Evolutionary conservation across 2,797 vertebrate species (phyloP), one percentile per base, ranked within the genome.

Genomic region (Rhabdomys pumilio): DNA sequence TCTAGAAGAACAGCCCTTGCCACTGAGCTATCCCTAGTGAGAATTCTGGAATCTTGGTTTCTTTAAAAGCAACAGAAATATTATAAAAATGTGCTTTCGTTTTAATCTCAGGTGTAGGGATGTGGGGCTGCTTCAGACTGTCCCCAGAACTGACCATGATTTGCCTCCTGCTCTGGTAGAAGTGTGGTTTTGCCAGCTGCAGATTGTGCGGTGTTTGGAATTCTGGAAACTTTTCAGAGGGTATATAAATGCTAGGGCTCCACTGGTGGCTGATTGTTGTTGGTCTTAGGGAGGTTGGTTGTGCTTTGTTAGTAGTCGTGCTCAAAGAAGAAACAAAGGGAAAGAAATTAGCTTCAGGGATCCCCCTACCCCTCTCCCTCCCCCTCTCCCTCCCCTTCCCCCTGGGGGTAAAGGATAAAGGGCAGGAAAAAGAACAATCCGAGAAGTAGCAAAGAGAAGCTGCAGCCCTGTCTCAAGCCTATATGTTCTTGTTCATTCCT

Each of bases 331-430:
- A n/a, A 38, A 38, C 67, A 72, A 72, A 38, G 67, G 34, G 67
- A 69, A 69, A 69, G 67, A 38, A 72, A 72, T 72, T 38, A 72
- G 67, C 38, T 38, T 72, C 34, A 38, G 34, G 67, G 67, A n/a
- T 69, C 6, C 3, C 67, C 19, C 67, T n/a, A 6, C 67, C 67
- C 17, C 6, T 31, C 26, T 10, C 11, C 8, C 26, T 11, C 26
- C 2, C 26, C 6, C 61, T 3, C 24, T 2, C 24, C 3, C 3
- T 26, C 61, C 9, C 8, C 7, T 9, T 11, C 61, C 8, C 61
- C 10, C 38, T 38, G 38, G 38, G 38, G 38, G 38, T 38, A 38
- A 38, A 38, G 63, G 31, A 65, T 65, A 65, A 65, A 65, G 63
- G 12, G 29, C 13, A 65, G 63, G 12, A 65, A 65, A 14, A 65